phyloP scores from a whole-genome alignment of 1,140 invertebrate species.

The Cecropterus lyciades region DNA sequence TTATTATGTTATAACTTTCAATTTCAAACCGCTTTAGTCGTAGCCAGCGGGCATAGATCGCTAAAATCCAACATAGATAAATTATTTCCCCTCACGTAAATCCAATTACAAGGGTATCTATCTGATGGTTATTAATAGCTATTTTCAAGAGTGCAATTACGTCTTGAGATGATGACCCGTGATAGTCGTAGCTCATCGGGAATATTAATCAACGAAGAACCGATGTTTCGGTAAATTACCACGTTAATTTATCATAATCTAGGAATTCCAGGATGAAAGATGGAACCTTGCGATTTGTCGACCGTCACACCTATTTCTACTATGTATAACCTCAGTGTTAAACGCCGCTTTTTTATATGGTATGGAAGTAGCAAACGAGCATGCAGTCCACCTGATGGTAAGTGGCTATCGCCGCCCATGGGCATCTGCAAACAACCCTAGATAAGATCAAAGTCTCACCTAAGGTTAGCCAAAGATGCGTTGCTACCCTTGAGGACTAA shows the following conservation, averaged over 20 bases:
- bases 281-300: too few relatives aligned
- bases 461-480: too few relatives aligned
- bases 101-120: conserved; percentile 33
- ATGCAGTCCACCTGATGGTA: too few relatives aligned
- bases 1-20: conserved; percentile 15
- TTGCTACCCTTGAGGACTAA: neutral
- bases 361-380: too few relatives aligned
- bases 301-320: too few relatives aligned
- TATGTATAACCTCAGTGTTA: too few relatives aligned
- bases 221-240: conserved; percentile 29
- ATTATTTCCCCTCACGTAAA: conserved; percentile 35
- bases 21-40: conserved; percentile 16
- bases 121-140: conserved; percentile 33
- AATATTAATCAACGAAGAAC: conserved; percentile 25
- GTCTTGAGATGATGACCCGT: conserved; percentile 30
- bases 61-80: conserved; percentile 32
- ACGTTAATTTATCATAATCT: conserved; percentile 25
- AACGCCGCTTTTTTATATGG: neutral
- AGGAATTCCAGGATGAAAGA: neutral
- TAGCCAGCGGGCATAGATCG: conserved; percentile 16
- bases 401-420: too few relatives aligned
- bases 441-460: too few relatives aligned
- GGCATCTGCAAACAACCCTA: too few relatives aligned
- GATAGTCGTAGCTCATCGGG: conserved; percentile 25
- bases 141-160: conserved; percentile 35